Base-by-base conservation (phyloP, 2,888 invertebrate genomes). In the Prosopocoilus inquinatus region DNA sequence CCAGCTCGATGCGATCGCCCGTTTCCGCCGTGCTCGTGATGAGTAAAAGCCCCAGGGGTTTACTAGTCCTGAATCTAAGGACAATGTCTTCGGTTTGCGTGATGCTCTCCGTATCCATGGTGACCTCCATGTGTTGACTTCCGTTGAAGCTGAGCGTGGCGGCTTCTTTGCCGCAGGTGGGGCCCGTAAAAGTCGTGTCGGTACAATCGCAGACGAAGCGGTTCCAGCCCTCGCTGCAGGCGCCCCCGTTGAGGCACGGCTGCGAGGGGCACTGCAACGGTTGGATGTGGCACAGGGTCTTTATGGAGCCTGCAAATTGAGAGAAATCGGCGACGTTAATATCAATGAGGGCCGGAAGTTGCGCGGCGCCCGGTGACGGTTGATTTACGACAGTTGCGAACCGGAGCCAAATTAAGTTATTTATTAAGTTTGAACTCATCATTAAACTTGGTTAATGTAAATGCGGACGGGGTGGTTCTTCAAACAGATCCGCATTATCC, bases 141-240 rank as follows among this genome's bases (percentile, higher is more conserved):
- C 94, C 95, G 71, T 96, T 94, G 70, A 96, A 86, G 68, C 85
- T 88, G 59, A 96, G 80, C 1, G 93, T 94, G 5, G 93, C 87
- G 0, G 95, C 90, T 74, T 93, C 96, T 89, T 82, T 55, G 61
- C 94, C 94, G 79, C 97, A 97, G 9, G 92, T 94, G 0, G 92
- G 90, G 28, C 96, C 97, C 0, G 89, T 90, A 71, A 88, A 96
- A 60, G 89, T 84, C 0, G 96, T 96, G 34, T 85, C 84, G 8
- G 92, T 88, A 75, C 97, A 97, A 76, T 97, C 96, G 73, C 97
- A 97, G 50, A 94, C 84, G 65, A 69, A 69, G 57, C 96, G 82
- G 78, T 96, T 96, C 96, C 96, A 97, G 0, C 97, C 97, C 75
- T 96, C 96, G 3, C 86, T 81, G 77, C 97, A 97, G 15, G 82